Conservation (phyloP, 2,797 vertebrate species). For the Falco novaeseelandiae region DNA sequence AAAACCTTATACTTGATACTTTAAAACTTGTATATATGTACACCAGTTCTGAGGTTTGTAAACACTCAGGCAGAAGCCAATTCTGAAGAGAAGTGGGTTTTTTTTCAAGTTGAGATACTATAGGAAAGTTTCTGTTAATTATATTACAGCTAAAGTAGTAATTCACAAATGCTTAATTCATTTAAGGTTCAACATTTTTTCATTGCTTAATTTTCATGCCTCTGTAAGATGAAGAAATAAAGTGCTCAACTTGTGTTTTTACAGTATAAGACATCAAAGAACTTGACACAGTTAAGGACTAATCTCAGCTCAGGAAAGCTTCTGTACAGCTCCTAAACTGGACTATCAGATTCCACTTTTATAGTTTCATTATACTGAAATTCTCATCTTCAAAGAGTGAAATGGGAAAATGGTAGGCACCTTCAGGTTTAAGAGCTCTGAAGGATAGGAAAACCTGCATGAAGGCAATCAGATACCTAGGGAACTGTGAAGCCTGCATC, state of each 20-base stretch:
- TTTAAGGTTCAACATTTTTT: neutral
- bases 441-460: neutral
- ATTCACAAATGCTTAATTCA: neutral
- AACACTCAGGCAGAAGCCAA: neutral
- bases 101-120: neutral
- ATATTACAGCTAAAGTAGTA: neutral
- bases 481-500: neutral
- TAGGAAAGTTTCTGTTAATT: neutral
- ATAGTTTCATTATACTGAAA: neutral
- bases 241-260: neutral
- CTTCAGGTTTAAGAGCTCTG: neutral
- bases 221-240: neutral
- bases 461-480: neutral
- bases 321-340: neutral
- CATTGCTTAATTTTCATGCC: neutral
- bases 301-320: neutral
- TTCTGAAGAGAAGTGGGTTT: neutral
- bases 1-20: neutral
- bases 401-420: neutral
- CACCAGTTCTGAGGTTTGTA: neutral
- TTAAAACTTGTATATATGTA: neutral
- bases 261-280: neutral
- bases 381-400: neutral
- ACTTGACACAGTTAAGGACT: neutral
- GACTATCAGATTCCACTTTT: neutral